Evolutionary conservation across 1,140 invertebrate genomes (phyloP).

Genomic region (Helicoverpa armigera): DNA sequence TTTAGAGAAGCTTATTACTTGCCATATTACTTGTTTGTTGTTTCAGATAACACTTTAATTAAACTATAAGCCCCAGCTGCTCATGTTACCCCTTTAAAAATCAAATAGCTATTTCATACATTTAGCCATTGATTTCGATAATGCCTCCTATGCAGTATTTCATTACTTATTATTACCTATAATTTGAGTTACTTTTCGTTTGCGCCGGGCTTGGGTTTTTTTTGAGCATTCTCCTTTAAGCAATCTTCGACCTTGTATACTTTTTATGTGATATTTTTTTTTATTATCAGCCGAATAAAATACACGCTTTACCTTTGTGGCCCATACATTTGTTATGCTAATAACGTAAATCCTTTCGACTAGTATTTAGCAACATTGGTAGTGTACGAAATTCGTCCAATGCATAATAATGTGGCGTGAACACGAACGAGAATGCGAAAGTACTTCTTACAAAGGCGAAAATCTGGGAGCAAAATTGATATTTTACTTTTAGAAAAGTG

Average conservation of each 20-base stretch:
- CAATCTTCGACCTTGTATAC: background rate
- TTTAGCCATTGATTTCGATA: no score
- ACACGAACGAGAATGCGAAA: constrained; percentile 55
- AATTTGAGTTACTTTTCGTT: no score
- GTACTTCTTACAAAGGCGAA: constrained; percentile 34
- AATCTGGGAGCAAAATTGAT: constrained; percentile 44
- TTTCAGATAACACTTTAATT: no score
- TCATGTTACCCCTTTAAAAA: no score
- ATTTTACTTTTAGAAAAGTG: background rate
- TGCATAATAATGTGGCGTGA: constrained; percentile 62
- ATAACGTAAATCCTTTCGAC: constrained; percentile 12
- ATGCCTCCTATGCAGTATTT: no score
- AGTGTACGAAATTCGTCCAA: constrained; percentile 48
- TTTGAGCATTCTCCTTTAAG: no score
- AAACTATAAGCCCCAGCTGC: no score
- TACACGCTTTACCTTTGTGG: background rate
- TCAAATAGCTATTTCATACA: no score
- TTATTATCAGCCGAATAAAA: constrained; percentile 4
- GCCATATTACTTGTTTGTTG: no score
- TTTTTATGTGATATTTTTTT: background rate
- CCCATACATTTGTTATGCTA: constrained; percentile 16
- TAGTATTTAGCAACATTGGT: constrained; percentile 46
- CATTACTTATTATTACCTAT: no score
- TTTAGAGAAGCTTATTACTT: no score
- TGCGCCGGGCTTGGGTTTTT: no score